A percentile compares a stretch with the other conserved stretches of the same genome.
These are phyloP conservation scores for Bugula neritina DNA, from an alignment of 2,888 invertebrate genomes.

Conservation along the genomic window DNA sequence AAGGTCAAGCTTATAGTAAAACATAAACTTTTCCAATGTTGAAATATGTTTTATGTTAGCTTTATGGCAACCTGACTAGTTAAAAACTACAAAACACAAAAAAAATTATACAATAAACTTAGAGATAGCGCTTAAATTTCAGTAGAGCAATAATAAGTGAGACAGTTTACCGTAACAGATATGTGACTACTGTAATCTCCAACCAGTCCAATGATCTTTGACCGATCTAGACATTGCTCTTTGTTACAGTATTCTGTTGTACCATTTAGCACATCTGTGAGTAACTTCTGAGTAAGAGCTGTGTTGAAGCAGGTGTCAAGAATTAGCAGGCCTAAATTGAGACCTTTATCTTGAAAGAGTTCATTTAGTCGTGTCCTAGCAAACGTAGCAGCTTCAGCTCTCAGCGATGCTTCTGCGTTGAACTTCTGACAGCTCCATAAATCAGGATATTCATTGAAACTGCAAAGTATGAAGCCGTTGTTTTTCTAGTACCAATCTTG, in stretches of 20 bases:
- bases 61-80: no score
- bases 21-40: no score
- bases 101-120: no score
- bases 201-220: constrained; percentile 1
- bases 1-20: no score
- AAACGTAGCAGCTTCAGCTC: background rate
- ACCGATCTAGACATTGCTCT: background rate
- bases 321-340: background rate
- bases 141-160: background rate
- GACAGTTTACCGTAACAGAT: background rate
- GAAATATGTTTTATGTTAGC: no score
- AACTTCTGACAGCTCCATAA: background rate
- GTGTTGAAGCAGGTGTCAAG: constrained; percentile 13
- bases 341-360: background rate
- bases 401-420: background rate
- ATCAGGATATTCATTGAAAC: background rate
- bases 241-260: background rate
- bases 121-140: no score
- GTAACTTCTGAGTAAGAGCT: background rate
- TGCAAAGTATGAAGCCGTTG: no score
- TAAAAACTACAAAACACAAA: no score
- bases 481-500: no score
- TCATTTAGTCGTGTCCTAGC: background rate
- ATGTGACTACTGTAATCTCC: constrained; percentile 16
- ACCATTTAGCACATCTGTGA: constrained; percentile 1